Conservation (phyloP, 2,797 vertebrate species). For the Leuciscus waleckii region DNA sequence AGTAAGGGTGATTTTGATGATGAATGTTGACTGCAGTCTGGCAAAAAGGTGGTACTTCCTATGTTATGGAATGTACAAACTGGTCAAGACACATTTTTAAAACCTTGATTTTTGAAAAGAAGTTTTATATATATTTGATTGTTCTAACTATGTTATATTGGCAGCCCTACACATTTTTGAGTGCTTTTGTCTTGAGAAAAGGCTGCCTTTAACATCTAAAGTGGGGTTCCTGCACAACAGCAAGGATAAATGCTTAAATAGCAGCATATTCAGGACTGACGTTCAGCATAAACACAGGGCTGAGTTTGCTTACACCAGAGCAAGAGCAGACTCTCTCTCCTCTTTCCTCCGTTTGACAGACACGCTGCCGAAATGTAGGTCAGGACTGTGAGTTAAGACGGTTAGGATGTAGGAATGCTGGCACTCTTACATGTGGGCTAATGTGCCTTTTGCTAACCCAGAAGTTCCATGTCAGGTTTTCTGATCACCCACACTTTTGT, state of each 20-base stretch:
- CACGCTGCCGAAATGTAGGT: conserved; percentile 70
- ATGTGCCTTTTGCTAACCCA: conserved; percentile 60
- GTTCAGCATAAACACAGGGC: conserved; percentile 46
- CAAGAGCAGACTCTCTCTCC: conserved; percentile 35
- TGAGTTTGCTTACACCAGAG: conserved; percentile 37
- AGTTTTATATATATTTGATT: not conserved
- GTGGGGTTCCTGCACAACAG: conserved; percentile 19
- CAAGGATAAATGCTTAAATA: conserved; percentile 43
- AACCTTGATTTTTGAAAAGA: not conserved
- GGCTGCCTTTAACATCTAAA: conserved; percentile 30
- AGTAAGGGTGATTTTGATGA: not conserved
- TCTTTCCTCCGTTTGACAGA: conserved; percentile 43
- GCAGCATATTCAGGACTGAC: conserved; percentile 10
- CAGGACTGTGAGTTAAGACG: conserved; percentile 70
- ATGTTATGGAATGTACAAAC: no score
- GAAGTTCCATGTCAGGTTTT: conserved; percentile 80
- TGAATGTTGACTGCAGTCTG: not conserved
- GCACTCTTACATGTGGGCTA: conserved; percentile 35
- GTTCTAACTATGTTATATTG: not conserved
- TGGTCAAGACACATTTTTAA: not conserved
- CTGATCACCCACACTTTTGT: conserved; percentile 67
- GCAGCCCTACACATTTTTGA: not conserved
- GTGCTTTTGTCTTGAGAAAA: conserved; percentile 2
- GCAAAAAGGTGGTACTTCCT: not conserved
- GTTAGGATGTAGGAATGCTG: conserved; percentile 54